phyloP scores from a whole-genome alignment of 2,113 vertebrate species.

The Gymnarchus niloticus region DNA sequence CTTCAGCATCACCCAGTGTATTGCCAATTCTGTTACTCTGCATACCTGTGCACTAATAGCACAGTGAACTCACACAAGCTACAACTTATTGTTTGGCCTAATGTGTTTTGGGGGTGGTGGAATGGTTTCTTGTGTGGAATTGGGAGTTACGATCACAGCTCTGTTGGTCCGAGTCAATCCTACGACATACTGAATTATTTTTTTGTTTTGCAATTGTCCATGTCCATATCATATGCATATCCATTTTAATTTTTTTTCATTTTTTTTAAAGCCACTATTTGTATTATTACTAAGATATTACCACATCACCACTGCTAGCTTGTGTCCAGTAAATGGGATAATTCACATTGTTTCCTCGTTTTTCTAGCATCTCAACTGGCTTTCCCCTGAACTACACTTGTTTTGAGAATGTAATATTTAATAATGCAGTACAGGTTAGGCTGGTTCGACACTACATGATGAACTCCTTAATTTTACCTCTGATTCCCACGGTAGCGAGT shows the following conservation, averaged over 20 bases:
- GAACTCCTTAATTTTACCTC: no score
- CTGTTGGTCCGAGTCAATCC: no score
- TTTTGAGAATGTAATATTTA: neutral
- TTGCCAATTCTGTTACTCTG: neutral
- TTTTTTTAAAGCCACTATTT: neutral
- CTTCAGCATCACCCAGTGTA: neutral
- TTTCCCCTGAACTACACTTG: neutral
- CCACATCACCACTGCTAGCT: neutral
- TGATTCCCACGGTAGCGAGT: no score
- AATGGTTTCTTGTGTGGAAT: neutral
- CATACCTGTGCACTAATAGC: neutral
- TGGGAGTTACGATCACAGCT: no score
- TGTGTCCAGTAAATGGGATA: neutral
- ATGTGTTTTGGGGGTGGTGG: neutral
- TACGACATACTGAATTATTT: no score
- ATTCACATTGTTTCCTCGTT: neutral
- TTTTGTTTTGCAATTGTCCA: neutral
- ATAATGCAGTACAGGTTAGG: neutral
- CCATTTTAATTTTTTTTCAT: no score
- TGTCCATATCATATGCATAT: no score
- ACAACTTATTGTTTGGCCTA: neutral
- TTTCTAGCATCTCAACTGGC: neutral
- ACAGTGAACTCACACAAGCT: neutral
- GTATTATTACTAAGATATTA: neutral
- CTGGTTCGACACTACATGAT: no score